phyloP scores from a whole-genome alignment of 1,140 invertebrate species.

The Copidosoma floridanum region DNA sequence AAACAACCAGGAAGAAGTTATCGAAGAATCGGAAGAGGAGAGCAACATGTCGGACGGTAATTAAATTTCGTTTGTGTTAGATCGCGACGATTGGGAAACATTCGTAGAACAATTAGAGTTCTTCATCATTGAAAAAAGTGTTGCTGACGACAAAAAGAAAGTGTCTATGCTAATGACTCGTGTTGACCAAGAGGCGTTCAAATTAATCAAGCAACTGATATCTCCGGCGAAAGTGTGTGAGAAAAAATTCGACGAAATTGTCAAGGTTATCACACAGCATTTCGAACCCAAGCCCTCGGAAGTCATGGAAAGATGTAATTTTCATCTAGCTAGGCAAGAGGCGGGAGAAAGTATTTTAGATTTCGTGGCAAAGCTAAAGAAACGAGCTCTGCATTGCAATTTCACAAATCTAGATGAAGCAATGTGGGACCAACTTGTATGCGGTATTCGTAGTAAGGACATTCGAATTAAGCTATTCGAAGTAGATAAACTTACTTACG shows the following conservation, averaged over 20 bases:
- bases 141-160: too few species aligned
- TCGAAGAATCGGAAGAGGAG: too few species aligned
- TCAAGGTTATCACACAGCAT: conserved; percentile 1
- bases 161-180: too few species aligned
- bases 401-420: background rate
- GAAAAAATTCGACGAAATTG: background rate
- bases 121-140: too few species aligned
- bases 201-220: too few species aligned
- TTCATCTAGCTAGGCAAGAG: background rate
- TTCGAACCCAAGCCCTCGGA: conserved; percentile 8
- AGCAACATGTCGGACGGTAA: too few species aligned
- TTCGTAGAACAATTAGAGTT: too few species aligned
- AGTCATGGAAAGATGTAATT: conserved; percentile 12
- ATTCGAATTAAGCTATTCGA: background rate
- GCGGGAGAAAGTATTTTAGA: conserved; percentile 1
- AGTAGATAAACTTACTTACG: background rate
- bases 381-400: conserved; percentile 11
- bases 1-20: too few species aligned
- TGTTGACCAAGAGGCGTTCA: too few species aligned
- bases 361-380: conserved; percentile 1
- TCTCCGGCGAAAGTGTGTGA: background rate
- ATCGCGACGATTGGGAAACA: too few species aligned
- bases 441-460: background rate
- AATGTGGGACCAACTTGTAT: conserved; percentile 13
- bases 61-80: too few species aligned